These are phyloP conservation scores for Diachrysia chrysitis DNA, from an alignment of 2,888 invertebrate species.

Conservation along the genomic window DNA sequence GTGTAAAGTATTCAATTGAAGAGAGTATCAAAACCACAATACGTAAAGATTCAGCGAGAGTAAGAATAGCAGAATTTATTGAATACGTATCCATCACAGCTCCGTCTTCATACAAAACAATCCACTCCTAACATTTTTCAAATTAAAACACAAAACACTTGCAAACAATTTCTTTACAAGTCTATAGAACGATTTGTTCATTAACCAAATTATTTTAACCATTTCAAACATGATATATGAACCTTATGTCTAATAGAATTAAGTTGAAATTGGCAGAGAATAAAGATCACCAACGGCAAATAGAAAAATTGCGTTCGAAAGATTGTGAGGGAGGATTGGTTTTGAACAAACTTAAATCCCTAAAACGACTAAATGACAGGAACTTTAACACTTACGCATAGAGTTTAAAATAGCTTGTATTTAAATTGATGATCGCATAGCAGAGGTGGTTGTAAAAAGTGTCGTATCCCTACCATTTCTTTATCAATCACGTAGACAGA, in stretches of 20 bases:
- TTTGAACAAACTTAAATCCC: conserved; percentile 42
- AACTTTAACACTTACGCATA: conserved; percentile 28
- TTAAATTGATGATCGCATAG: conserved; percentile 28
- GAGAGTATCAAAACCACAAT: not conserved
- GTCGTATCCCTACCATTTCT: conserved; percentile 83
- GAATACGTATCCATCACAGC: not conserved
- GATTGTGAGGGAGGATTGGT: conserved; percentile 56
- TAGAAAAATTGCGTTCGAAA: conserved; percentile 51
- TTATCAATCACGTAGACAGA: conserved; percentile 86
- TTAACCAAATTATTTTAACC: conserved; percentile 52
- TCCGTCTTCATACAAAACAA: conserved; percentile 36
- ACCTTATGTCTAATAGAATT: conserved; percentile 9
- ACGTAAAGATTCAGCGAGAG: not conserved
- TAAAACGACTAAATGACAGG: not conserved
- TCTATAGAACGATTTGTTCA: conserved; percentile 64
- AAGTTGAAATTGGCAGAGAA: conserved; percentile 22
- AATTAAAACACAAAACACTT: conserved; percentile 67
- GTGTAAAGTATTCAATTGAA: too few species aligned
- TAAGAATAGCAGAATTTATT: not conserved
- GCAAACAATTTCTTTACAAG: conserved; percentile 67
- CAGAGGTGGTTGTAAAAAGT: conserved; percentile 68
- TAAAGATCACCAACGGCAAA: conserved; percentile 23
- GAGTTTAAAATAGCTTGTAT: conserved; percentile 39
- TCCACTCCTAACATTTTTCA: conserved; percentile 56
- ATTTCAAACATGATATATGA: not conserved